Conservation (phyloP, 2,797 vertebrate species). For the Pangasius sanitwongsei region DNA sequence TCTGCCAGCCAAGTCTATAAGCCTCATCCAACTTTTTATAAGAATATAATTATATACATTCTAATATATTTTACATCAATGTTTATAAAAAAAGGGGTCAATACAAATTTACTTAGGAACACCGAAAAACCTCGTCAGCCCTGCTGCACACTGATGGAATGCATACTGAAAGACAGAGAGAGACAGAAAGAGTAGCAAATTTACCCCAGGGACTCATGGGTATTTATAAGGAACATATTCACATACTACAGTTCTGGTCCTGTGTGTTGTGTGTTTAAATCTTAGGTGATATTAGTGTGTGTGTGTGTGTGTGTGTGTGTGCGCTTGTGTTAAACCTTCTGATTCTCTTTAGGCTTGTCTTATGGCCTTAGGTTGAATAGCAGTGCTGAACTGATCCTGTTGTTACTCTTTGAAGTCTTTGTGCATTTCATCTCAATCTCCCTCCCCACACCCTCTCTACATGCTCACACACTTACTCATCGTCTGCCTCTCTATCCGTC, state of each 20-base stretch:
- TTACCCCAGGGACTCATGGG: background rate
- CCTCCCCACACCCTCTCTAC: background rate
- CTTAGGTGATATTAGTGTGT: background rate
- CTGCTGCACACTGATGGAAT: background rate
- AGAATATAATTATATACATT: background rate
- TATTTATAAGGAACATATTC: background rate
- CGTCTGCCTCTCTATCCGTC: background rate
- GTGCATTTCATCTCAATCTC: constrained; percentile 28
- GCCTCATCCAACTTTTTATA: background rate
- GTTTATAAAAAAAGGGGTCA: background rate
- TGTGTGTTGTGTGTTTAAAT: background rate
- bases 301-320: background rate
- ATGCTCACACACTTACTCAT: constrained; percentile 15
- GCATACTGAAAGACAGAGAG: background rate
- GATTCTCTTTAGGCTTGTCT: constrained; percentile 35
- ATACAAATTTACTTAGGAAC: constrained; percentile 2
- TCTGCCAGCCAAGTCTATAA: background rate
- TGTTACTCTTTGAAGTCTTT: constrained; percentile 53
- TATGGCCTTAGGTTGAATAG: constrained; percentile 54
- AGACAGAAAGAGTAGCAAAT: background rate
- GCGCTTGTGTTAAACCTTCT: constrained; percentile 16
- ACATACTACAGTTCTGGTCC: background rate
- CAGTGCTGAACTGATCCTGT: constrained; percentile 45
- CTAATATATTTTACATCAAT: constrained; percentile 2
- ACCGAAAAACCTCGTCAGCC: background rate